Conservation (phyloP, 1,140 invertebrate genomes). For the Dendroctonus ponderosae region DNA sequence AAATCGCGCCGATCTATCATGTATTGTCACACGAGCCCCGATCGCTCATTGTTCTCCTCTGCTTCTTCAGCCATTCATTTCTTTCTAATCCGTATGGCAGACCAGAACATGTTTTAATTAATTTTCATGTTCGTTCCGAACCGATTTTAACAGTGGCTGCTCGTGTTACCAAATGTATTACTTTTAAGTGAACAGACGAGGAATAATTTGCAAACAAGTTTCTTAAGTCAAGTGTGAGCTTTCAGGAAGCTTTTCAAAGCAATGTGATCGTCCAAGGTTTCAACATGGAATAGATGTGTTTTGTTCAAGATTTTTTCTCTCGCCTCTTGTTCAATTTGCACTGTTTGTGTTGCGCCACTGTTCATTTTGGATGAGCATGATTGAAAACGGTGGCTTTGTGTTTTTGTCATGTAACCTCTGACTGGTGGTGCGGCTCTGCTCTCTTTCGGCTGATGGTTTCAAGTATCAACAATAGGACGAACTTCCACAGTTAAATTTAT, state of each 20-base stretch:
- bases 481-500: slow-evolving; percentile 34
- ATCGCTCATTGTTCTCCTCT: slow-evolving; percentile 49
- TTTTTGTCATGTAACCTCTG: slow-evolving; percentile 40
- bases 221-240: too few species aligned
- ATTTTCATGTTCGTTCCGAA: slow-evolving; percentile 46
- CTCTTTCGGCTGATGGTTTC: slow-evolving; percentile 26
- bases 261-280: too few species aligned
- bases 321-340: too few species aligned
- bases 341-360: slow-evolving; percentile 14
- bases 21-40: slow-evolving; percentile 48
- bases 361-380: slow-evolving; percentile 36
- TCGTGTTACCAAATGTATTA: background rate
- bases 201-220: background rate
- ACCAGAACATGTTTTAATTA: slow-evolving; percentile 48
- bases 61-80: slow-evolving; percentile 48
- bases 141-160: slow-evolving; percentile 19
- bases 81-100: slow-evolving; percentile 42
- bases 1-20: slow-evolving; percentile 49
- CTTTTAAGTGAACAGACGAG: background rate
- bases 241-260: too few species aligned
- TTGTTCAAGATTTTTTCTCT: too few species aligned
- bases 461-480: slow-evolving; percentile 34
- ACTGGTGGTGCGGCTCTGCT: slow-evolving; percentile 24
- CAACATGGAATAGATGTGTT: too few species aligned
- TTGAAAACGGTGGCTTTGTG: slow-evolving; percentile 47